phyloP scores from a whole-genome alignment of 1,140 invertebrate species.

The Drosophila orena region DNA sequence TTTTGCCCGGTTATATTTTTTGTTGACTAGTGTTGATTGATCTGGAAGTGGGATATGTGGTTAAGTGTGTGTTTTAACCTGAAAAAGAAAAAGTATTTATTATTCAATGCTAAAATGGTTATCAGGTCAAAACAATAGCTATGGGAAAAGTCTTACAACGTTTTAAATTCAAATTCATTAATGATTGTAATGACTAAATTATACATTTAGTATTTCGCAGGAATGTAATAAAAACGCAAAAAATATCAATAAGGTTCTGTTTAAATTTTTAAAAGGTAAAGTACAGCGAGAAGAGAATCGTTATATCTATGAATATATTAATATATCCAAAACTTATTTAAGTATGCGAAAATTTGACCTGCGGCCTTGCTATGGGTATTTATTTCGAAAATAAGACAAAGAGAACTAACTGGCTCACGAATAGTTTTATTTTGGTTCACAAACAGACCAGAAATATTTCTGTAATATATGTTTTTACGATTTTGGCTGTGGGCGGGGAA shows the following conservation, averaged over 20 bases:
- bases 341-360: background rate
- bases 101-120: background rate
- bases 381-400: constrained; percentile 11
- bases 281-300: no score
- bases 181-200: no score
- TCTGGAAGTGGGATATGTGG: constrained; percentile 35
- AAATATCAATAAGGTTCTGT: background rate
- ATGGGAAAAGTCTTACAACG: no score
- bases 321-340: background rate
- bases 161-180: no score
- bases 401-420: constrained; percentile 28
- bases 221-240: no score
- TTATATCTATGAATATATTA: background rate
- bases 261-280: no score
- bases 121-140: no score
- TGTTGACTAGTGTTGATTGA: constrained; percentile 31
- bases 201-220: no score
- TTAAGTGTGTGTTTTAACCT: constrained; percentile 8
- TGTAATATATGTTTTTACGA: constrained; percentile 18
- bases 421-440: constrained; percentile 29
- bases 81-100: constrained; percentile 3
- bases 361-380: constrained; percentile 16
- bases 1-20: constrained; percentile 7
- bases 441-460: constrained; percentile 47
- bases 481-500: constrained; percentile 8